Conservation (phyloP, 2,888 invertebrate species). For the Cepaea hortensis region DNA sequence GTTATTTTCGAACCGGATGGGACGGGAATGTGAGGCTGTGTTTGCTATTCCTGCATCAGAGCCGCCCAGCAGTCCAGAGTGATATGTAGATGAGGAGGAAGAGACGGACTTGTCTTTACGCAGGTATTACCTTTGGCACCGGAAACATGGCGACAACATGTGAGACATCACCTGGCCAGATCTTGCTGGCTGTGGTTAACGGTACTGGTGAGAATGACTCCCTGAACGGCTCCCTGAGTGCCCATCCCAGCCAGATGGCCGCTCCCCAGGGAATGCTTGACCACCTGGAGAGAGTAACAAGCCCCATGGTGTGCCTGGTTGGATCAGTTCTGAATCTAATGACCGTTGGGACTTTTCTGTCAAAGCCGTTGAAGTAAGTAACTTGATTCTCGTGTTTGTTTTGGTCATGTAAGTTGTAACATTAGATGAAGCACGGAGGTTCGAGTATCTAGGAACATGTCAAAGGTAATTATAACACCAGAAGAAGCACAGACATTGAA, state of each 20-base stretch:
- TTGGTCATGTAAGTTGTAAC: neutral
- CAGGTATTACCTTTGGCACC: no score
- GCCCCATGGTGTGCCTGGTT: conserved; percentile 45
- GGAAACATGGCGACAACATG: neutral
- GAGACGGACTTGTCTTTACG: no score
- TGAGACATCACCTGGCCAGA: neutral
- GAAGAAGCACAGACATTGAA: no score
- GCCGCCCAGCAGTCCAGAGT: no score
- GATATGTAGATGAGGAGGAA: no score
- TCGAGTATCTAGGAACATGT: no score
- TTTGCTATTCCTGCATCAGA: no score
- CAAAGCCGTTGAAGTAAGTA: conserved; percentile 71
- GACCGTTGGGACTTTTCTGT: conserved; percentile 49
- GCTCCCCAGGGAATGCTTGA: neutral
- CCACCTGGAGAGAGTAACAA: conserved; percentile 39
- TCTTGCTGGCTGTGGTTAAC: neutral
- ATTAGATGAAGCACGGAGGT: no score
- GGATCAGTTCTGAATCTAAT: conserved; percentile 46
- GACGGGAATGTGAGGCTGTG: no score
- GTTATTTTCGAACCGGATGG: no score
- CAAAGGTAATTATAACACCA: no score
- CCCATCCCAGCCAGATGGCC: neutral
- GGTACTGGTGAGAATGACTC: neutral
- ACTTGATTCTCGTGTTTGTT: neutral
- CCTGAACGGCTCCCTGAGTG: neutral